Base-by-base conservation (phyloP, 1,140 invertebrate species). In the Aphelenchoides fujianensis region DNA sequence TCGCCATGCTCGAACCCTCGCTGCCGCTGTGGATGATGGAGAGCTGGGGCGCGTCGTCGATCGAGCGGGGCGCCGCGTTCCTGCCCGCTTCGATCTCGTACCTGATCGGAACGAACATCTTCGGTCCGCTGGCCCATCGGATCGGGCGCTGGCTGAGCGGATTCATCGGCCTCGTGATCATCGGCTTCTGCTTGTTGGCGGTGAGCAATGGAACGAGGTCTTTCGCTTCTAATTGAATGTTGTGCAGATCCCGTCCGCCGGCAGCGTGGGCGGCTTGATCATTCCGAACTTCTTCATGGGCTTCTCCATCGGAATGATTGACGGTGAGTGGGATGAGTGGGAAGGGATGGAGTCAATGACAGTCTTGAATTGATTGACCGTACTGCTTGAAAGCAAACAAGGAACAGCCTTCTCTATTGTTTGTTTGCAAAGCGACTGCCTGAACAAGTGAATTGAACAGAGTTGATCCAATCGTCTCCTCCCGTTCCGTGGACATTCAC, bases 11-110 rank as follows among this genome's bases (percentile, higher is more conserved):
- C 84, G 95, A 98, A 81, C 95, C 95, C 0, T 95, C 94, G 23
- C 86, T 98, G 32, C 95, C 95, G 0, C 90, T 96, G 62, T 97
- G 94, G 94, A 97, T 98, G 94, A 94, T 96, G 86, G 94, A 96
- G 81, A 96, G 92, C 16, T 97, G 98, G 95, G 88, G 90, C 30
- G 91, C 94, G 0, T 89, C 89, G 0, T 89, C 92, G 71, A 95
- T 93, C 92, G 90, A 97, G 85, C 91, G 88, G 81, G 87, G 87
- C 36, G 75, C 92, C 37, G 94, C 93, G 1, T 98, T 98, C 85
- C 86, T 98, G 72, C 95, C 95, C 0, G 95, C 95, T 2, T 95
- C 92, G 75, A 94, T 98, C 57, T 95, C 94, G 57, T 98, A 98
- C 85, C 87, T 97, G 23, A 93, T 98, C 80, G 95, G 95, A 34